Evolutionary conservation across 1,140 invertebrate species (phyloP).

Genomic region (Uloborus diversus): DNA sequence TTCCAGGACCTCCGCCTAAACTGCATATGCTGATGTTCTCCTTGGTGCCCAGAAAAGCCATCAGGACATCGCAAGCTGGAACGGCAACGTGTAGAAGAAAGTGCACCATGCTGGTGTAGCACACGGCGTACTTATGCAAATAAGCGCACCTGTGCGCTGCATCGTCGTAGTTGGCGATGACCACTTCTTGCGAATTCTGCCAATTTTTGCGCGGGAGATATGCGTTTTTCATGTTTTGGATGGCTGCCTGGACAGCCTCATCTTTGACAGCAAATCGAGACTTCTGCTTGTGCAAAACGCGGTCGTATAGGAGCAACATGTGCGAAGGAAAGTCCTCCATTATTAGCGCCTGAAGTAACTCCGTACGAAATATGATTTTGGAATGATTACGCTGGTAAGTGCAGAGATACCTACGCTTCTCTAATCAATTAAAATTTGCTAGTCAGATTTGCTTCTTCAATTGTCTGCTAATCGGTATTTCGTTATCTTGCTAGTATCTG

Average conservation of each 20-base stretch:
- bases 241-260: not conserved
- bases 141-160: not conserved
- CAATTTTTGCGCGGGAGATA: not conserved
- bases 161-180: not conserved
- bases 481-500: too few species aligned
- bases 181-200: not conserved
- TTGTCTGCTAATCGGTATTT: too few species aligned
- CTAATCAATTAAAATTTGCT: too few species aligned
- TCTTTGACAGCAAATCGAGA: not conserved
- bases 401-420: too few species aligned
- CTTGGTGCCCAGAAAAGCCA: too few species aligned
- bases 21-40: not conserved
- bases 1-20: not conserved
- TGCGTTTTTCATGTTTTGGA: not conserved
- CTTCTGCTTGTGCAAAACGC: not conserved
- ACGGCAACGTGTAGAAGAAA: too few species aligned
- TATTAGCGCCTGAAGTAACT: too few species aligned
- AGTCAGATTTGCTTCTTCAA: too few species aligned
- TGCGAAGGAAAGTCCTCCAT: too few species aligned
- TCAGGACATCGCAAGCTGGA: too few species aligned
- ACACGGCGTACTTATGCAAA: not conserved
- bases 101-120: not conserved
- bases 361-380: too few species aligned
- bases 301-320: not conserved
- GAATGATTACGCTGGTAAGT: too few species aligned